Percentiles rank a stretch among this genome's conserved stretches.
Conservation (phyloP, 2,797 vertebrate genomes). For the Myioborus melanocephalus region DNA sequence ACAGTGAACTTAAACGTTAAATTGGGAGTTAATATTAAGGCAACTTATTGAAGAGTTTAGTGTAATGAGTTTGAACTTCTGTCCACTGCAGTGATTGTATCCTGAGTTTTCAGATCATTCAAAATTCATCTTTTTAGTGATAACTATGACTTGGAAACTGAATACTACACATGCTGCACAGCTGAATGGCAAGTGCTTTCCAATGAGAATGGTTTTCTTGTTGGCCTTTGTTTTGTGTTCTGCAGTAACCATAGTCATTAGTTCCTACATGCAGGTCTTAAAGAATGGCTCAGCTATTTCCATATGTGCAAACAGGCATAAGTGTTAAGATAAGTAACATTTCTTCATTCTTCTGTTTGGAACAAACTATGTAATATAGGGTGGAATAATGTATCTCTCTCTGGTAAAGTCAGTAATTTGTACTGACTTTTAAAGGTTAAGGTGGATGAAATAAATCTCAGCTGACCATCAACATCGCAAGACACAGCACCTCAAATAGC, state of each 20-base stretch:
- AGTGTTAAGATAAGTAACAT: not conserved
- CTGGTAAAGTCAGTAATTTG: not conserved
- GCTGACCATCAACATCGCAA: not conserved
- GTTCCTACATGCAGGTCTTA: not conserved
- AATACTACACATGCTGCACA: fast-evolving
- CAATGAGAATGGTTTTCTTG: not conserved
- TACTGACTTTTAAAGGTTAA: not conserved
- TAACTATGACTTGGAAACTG: not conserved
- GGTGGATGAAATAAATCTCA: not conserved
- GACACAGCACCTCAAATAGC: not conserved
- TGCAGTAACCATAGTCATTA: not conserved
- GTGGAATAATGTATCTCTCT: not conserved
- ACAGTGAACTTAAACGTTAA: not conserved
- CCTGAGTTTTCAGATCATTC: not conserved
- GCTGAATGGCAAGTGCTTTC: not conserved
- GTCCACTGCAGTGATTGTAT: not conserved
- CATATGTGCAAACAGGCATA: not conserved
- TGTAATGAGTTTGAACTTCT: not conserved
- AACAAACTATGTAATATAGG: not conserved
- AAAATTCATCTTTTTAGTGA: not conserved
- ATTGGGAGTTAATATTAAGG: not conserved
- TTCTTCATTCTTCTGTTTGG: not conserved
- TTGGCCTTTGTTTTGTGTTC: not conserved
- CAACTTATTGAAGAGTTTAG: not conserved
- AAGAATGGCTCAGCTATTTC: not conserved